These are phyloP conservation scores for Polyodon spathula DNA, from an alignment of 2,113 vertebrate species.

Conservation along the genomic window DNA sequence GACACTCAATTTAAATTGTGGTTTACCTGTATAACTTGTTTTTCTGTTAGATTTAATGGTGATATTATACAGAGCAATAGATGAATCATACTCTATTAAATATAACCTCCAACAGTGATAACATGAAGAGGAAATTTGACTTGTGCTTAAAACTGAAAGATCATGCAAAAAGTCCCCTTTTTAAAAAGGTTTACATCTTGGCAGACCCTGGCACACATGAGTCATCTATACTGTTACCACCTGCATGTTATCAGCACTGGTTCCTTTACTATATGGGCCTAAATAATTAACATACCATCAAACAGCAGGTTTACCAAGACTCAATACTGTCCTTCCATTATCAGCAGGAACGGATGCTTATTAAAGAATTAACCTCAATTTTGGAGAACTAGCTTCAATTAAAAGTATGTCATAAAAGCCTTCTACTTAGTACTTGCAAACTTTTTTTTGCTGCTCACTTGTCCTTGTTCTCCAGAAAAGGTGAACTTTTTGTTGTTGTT, in stretches of 20 bases:
- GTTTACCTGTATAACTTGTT: no score
- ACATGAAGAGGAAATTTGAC: conserved; percentile 14
- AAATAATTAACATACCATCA: not conserved
- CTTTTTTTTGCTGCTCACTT: no score
- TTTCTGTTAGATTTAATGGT: no score
- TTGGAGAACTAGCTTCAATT: conserved; percentile 5
- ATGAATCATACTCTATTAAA: not conserved
- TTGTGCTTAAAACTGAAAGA: no score
- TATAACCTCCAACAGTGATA: not conserved
- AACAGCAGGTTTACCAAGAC: not conserved
- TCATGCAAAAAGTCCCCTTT: conserved; percentile 13
- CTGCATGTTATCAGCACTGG: not conserved
- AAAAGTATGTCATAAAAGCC: not conserved
- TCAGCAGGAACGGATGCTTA: conserved; percentile 12
- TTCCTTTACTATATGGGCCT: not conserved
- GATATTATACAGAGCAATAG: no score
- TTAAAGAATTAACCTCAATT: not conserved
- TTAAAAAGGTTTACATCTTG: not conserved
- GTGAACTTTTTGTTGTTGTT: no score
- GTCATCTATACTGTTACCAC: conserved; percentile 5
- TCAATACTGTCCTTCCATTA: not conserved
- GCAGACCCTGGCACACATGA: conserved; percentile 8
- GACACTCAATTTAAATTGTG: no score
- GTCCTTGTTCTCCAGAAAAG: no score
- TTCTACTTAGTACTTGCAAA: no score